Evolutionary conservation across 2,113 vertebrate genomes (phyloP).

Genomic region (Antigone vipio): DNA sequence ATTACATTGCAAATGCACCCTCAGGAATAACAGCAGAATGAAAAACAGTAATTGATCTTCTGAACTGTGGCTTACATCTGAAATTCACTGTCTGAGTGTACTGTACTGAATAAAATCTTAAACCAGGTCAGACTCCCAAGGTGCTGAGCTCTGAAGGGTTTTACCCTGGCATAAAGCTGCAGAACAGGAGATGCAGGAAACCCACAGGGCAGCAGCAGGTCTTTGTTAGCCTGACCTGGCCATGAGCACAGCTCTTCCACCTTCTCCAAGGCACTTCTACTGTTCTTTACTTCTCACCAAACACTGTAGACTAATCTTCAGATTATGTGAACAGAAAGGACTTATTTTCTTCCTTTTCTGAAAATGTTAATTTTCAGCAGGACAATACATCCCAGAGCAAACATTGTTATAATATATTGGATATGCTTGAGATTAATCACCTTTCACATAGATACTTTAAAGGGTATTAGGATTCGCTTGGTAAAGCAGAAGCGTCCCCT

Average conservation of each 20-base stretch:
- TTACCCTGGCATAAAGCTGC: not conserved
- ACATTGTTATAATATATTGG: not conserved
- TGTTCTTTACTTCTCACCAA: not conserved
- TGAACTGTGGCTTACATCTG: not conserved
- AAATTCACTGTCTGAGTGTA: not conserved
- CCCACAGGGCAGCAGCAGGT: not conserved
- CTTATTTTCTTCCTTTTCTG: not conserved
- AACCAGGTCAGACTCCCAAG: constrained; percentile 30
- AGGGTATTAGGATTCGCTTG: not conserved
- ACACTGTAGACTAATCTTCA: not conserved
- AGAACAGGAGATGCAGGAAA: not conserved
- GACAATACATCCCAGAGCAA: not conserved
- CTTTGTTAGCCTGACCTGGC: not conserved
- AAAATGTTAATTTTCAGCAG: not conserved
- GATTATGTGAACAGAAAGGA: not conserved
- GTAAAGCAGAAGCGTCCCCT: not conserved
- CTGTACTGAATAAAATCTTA: constrained; percentile 6
- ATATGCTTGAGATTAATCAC: not conserved
- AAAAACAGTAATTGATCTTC: constrained; percentile 34
- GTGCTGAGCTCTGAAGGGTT: not conserved
- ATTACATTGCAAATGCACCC: constrained; percentile 43
- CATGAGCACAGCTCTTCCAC: not conserved
- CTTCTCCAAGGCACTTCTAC: not conserved
- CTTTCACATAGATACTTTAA: not conserved
- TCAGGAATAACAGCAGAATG: constrained; percentile 2